Conservation (phyloP, 2,797 vertebrate genomes). For the Ceyx erithaca region DNA sequence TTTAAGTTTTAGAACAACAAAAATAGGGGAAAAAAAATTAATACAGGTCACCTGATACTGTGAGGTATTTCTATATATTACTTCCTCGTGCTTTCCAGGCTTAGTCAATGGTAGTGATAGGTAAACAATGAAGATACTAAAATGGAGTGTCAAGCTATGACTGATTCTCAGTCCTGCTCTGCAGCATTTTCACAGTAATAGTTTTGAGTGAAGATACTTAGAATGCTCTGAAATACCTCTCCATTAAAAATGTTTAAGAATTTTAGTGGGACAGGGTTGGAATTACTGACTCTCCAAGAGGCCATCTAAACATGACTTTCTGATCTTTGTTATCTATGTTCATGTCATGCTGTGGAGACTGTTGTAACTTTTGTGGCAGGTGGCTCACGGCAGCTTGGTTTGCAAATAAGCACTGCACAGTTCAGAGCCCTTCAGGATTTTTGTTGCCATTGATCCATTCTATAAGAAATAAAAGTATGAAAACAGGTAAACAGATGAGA, state of each 20-base stretch:
- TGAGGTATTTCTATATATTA: background rate
- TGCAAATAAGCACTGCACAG: background rate
- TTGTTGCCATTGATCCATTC: background rate
- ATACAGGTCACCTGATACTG: background rate
- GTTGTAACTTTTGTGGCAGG: background rate
- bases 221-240: background rate
- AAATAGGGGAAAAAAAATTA: background rate
- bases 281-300: background rate
- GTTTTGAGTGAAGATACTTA: background rate
- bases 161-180: background rate
- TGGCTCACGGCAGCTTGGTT: background rate
- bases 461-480: background rate
- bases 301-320: background rate
- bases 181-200: background rate
- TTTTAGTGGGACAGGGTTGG: background rate
- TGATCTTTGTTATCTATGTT: background rate
- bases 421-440: background rate
- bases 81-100: background rate
- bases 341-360: background rate
- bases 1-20: background rate
- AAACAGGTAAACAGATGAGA: background rate
- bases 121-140: background rate
- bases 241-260: background rate
- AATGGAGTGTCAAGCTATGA: background rate
- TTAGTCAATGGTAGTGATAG: background rate